phyloP scores from a whole-genome alignment of 2,888 invertebrate genomes.

The Brachylomia viminalis region DNA sequence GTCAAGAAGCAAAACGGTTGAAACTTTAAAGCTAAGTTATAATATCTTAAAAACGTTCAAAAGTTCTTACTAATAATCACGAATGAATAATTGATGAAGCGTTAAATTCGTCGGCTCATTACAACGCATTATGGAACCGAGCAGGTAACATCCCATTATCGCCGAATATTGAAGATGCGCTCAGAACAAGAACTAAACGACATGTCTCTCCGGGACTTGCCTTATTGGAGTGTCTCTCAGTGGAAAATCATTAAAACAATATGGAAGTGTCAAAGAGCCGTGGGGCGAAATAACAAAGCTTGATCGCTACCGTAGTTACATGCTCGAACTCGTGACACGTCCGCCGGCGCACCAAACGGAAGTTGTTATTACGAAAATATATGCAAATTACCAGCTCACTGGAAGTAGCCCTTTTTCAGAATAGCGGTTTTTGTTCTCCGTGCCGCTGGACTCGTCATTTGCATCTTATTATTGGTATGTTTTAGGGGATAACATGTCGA shows the following conservation, averaged over 20 bases:
- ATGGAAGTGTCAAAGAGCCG: constrained; percentile 56
- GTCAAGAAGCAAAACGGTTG: constrained; percentile 21
- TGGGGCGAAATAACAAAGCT: constrained; percentile 66
- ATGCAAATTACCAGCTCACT: constrained; percentile 86
- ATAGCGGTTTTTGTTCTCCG: constrained; percentile 79
- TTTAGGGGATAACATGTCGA: constrained; percentile 86
- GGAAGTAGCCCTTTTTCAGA: constrained; percentile 81
- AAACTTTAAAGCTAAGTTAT: constrained; percentile 22
- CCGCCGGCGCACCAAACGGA: constrained; percentile 82
- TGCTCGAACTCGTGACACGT: constrained; percentile 79
- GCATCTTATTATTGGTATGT: constrained; percentile 87
- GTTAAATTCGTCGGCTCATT: constrained; percentile 79
- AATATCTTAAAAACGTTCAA: constrained; percentile 26
- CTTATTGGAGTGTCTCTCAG: constrained; percentile 37
- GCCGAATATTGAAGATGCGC: constrained; percentile 74
- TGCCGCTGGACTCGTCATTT: constrained; percentile 84
- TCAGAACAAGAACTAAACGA: constrained; percentile 50
- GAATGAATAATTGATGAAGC: constrained; percentile 82
- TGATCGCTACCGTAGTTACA: constrained; percentile 71
- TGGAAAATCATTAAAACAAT: constrained; percentile 60
- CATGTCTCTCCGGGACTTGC: constrained; percentile 44
- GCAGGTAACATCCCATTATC: constrained; percentile 78
- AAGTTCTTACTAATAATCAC: constrained; percentile 72
- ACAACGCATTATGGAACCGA: constrained; percentile 79
- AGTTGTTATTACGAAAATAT: constrained; percentile 88